Base-by-base conservation (phyloP, 2,113 vertebrate species). In the Canis aureus region DNA sequence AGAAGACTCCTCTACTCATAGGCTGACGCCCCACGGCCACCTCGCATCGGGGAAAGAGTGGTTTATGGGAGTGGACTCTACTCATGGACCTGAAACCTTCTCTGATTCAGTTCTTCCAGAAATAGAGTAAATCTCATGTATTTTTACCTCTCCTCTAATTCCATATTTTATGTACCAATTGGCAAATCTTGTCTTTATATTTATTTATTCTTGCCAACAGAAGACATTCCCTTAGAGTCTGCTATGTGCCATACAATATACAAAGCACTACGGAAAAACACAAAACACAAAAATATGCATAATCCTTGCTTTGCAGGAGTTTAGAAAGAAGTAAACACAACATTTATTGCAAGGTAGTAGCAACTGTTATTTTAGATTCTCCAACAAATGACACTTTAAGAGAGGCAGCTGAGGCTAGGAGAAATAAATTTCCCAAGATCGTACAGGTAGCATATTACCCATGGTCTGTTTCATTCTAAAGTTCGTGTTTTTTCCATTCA, bases 111-210 rank as follows among this genome's bases (percentile, higher is more conserved):
- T 69, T 94, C 59, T 78, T 96, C 32, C 3, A 51, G 60, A 94
- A 92, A 59, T 59, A 66, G 3, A 74, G 25, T 32, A 16, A 12
- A 59, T 86, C 57, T 92, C 20, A 8, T 16, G 1, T 73, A 91
- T 89, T 85, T 91, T 80, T 91, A 25, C 23, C 66, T 92, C 60
- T 96, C 10, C 60, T 69, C 57, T 62, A 49, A 38, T 64, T 95
- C 55, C 23, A 35, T 10, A 10, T 2, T 78, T n/a, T 32, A 43
- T 55, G 15, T 13, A 23, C 10, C 60, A 10, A 35, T 8, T 81
- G 43, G 20, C n/a, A n/a, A 49, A 73, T 78, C 62, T 76, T 17
- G 49, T 78, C 67, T 74, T 73, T 76, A n/a, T 79, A 32, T 88
- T 23, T 79, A 27, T 88, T 23, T 64, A 11, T 35, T 91, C 12